Evolutionary conservation across 2,888 invertebrate species (phyloP), one percentile per base, ranked within the genome.

Genomic region (Pristionchus exspectatus): DNA sequence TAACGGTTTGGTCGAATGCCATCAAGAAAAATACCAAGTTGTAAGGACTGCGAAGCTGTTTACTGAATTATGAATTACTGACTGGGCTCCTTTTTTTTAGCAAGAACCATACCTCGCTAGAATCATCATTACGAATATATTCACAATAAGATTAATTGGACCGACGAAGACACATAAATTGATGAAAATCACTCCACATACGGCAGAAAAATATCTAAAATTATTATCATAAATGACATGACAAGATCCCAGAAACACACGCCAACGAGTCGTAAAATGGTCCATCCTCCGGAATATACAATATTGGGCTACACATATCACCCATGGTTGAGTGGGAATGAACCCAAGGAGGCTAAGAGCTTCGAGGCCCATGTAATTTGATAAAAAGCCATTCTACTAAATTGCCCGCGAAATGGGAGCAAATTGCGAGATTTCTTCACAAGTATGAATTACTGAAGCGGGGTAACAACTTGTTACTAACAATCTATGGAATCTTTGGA

Each of bases 1-100:
- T 24, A 44, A 77, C 38, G 16, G 74, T 77, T 77, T 77, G 44
- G 24, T 77, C 74, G 1, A 77, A 7, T 9, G 44, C 74, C 74
- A 77, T 77, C 74, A 77, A 77, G 44, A 77, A 77, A 24, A 77
- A 77, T 24, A 77, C 74, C 5, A 44, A 44, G 12, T 38, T 77
- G 44, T 77, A 44, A 7, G 74, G 0, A 24, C 38, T 77, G 18
- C 74, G 74, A 44, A 81, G 27, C 3, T 81, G 54, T 12, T 81
- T 50, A 10, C 81, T 81, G 27, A 81, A 54, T 12, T 10, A 12
- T 2, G 10, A 12, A 10, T 2, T n/a, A 21, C 24, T 24, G 24
- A 9, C 14, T 9, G 12, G 14, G 59, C 7, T 59, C 24, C 14
- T 10, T 63, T n/a, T 21, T 21, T n/a, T 44, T 24, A 16, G 38